Evolutionary conservation across 2,113 vertebrate genomes (phyloP).

Genomic region (Syngnathus scovelli): DNA sequence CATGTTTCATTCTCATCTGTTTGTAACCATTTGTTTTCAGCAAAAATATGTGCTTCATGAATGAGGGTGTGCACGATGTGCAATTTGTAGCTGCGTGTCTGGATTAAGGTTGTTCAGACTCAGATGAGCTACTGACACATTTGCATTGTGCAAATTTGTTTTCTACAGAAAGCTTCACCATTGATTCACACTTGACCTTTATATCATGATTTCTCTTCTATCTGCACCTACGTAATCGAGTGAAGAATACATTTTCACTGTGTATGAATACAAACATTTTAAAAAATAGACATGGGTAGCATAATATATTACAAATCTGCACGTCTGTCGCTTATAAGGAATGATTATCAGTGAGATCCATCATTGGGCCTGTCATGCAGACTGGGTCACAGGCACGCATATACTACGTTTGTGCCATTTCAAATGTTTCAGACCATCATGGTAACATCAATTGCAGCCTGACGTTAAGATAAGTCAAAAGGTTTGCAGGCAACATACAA

Average conservation of each 20-base stretch:
- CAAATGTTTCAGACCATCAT: neutral
- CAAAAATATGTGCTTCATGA: neutral
- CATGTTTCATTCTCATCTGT: neutral
- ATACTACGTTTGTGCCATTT: slow-evolving; percentile 50
- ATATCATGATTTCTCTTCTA: slow-evolving; percentile 11
- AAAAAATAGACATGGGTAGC: too few relatives aligned
- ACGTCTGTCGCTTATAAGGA: slow-evolving; percentile 42
- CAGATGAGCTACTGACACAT: neutral
- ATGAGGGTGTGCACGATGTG: neutral
- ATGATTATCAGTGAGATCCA: slow-evolving; percentile 49
- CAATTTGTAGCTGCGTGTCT: neutral
- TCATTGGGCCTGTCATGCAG: slow-evolving; percentile 45
- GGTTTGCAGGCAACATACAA: slow-evolving; percentile 3
- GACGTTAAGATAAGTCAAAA: slow-evolving; percentile 9
- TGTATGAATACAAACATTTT: slow-evolving; percentile 9
- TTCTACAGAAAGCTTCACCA: slow-evolving; percentile 16
- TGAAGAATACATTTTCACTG: slow-evolving; percentile 31
- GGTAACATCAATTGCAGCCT: slow-evolving; percentile 3
- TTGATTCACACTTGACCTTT: slow-evolving; percentile 33
- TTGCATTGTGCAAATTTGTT: neutral
- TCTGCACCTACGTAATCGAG: slow-evolving; percentile 29
- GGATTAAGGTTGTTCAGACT: neutral
- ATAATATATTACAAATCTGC: neutral
- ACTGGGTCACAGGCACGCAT: slow-evolving; percentile 19
- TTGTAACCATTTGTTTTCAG: neutral